Evolutionary conservation across 2,797 vertebrate species (phyloP).

Genomic region (Myotis daubentonii): DNA sequence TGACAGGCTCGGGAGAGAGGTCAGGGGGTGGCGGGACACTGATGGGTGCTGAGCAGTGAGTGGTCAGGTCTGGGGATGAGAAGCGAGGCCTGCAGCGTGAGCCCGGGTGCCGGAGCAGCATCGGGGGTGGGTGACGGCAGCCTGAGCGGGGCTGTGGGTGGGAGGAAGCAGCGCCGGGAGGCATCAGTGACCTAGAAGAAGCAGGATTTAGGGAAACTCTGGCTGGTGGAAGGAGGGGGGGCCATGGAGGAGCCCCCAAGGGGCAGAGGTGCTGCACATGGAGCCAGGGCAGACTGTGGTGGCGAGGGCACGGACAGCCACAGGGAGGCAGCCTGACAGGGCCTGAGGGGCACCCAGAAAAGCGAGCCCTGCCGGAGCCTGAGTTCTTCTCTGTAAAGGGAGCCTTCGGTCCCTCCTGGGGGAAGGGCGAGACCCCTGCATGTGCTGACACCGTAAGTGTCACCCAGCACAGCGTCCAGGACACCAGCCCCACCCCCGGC

Average conservation of each 20-base stretch:
- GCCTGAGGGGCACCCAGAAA: not conserved
- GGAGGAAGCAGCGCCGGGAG: not conserved
- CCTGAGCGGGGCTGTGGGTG: not conserved
- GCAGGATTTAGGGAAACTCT: not conserved
- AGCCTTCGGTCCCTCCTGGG: not conserved
- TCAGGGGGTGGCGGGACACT: rapidly evolving
- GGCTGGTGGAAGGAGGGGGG: not conserved
- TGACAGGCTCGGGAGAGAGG: not conserved
- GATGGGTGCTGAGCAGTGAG: not conserved
- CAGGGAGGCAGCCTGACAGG: not conserved
- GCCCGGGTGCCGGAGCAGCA: not conserved
- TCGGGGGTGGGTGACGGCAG: no score
- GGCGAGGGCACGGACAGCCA: not conserved
- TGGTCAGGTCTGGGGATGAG: not conserved
- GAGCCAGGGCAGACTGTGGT: not conserved
- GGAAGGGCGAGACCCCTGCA: not conserved
- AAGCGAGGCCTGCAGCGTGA: rapidly evolving
- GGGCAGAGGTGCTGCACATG: rapidly evolving
- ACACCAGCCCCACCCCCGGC: not conserved
- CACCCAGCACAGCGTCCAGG: not conserved
- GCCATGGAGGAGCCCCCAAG: not conserved
- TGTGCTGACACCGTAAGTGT: not conserved
- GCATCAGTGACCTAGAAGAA: not conserved
- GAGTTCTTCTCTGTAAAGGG: not conserved
- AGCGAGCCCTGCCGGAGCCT: not conserved